phyloP scores from a whole-genome alignment of 2,888 invertebrate species.

The Psylliodes chrysocephalus region DNA sequence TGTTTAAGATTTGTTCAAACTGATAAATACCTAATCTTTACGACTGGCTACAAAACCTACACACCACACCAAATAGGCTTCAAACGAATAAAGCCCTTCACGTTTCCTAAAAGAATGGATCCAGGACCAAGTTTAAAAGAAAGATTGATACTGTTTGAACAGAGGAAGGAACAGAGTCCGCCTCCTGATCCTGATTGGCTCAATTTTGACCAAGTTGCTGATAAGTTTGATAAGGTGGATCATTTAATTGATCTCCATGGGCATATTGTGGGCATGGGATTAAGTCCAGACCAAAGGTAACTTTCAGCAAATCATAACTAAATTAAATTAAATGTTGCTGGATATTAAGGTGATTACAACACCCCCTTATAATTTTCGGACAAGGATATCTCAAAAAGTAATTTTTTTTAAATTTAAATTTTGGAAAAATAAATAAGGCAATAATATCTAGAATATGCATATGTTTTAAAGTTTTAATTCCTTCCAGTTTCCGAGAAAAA shows the following conservation, averaged over 20 bases:
- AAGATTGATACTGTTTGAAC: constrained; percentile 70
- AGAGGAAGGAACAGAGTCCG: constrained; percentile 65
- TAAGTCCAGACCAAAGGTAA: constrained; percentile 83
- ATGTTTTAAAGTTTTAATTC: no score
- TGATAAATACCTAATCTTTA: constrained; percentile 82
- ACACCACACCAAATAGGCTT: constrained; percentile 86
- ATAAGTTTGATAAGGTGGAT: constrained; percentile 79
- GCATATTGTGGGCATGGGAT: constrained; percentile 87
- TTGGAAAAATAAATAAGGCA: no score
- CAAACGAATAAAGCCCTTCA: constrained; percentile 76
- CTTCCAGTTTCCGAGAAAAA: no score
- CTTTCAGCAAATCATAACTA: no score
- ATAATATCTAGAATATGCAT: no score
- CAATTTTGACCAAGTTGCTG: constrained; percentile 74
- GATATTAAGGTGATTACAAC: no score
- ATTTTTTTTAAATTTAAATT: no score
- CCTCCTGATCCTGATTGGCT: constrained; percentile 74
- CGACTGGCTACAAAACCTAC: constrained; percentile 84
- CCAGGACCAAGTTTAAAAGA: constrained; percentile 76
- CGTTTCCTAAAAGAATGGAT: constrained; percentile 74
- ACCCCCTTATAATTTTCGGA: no score
- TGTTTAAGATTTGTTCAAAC: constrained; percentile 38
- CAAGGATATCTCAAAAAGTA: no score
- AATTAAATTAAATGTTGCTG: no score
- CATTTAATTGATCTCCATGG: constrained; percentile 85